These are phyloP conservation scores for Chaetogeoica ovagalla DNA, from an alignment of 2,888 invertebrate species.

Conservation along the genomic window DNA sequence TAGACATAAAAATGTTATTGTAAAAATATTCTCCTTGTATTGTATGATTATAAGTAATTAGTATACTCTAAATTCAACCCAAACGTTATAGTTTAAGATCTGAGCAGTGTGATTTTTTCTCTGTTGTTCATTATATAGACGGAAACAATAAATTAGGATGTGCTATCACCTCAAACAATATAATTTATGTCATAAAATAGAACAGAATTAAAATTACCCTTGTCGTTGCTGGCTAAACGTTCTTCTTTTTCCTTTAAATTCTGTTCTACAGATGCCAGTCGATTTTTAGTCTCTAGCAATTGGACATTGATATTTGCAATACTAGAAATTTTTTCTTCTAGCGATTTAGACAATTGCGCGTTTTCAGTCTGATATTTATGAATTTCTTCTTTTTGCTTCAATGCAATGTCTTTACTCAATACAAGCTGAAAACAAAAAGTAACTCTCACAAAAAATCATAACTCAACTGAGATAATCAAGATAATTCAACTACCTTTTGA, in stretches of 20 bases:
- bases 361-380: constrained; percentile 31
- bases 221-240: constrained; percentile 41
- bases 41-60: too few species aligned
- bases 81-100: too few species aligned
- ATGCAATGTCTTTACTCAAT: constrained; percentile 39
- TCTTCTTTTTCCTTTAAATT: constrained; percentile 50
- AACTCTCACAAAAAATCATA: background rate
- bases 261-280: background rate
- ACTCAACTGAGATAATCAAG: background rate
- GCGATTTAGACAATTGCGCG: constrained; percentile 8
- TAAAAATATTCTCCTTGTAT: too few species aligned
- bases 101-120: too few species aligned
- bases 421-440: constrained; percentile 25
- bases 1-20: background rate
- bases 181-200: background rate
- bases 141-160: too few species aligned
- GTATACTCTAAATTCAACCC: too few species aligned
- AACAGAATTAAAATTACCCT: constrained; percentile 12
- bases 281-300: constrained; percentile 35
- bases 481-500: constrained; percentile 29
- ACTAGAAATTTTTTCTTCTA: constrained; percentile 24
- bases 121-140: too few species aligned
- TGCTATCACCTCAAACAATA: background rate
- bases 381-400: constrained; percentile 49
- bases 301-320: constrained; percentile 18